Base-by-base conservation (phyloP, 2,888 invertebrate genomes). In the Campoplex capitator region DNA sequence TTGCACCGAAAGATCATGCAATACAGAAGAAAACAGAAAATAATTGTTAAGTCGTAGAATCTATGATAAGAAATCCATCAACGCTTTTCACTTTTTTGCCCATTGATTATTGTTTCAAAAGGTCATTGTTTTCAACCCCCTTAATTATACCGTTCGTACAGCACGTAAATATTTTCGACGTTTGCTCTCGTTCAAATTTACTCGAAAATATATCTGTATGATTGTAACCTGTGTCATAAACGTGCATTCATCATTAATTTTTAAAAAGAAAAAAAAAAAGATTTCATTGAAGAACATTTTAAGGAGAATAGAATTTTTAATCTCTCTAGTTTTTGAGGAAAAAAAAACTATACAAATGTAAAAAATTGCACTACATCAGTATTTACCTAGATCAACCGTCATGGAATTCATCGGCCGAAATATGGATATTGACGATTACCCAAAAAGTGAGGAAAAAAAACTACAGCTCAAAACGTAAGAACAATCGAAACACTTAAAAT, bases 1-100 rank as follows among this genome's bases (percentile, higher is more conserved):
- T 92, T 91, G 91, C 92, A 92, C 88, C 91, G 88, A 90, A 90
- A 88, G 78, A 84, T 86, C 82, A 88, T 83, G 88, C 88, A 87
- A 88, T 84, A 67, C 73, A 67, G 75, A 58, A 73, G 62, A 83
- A 83, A 84, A 73, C 77, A 28, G 48, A 70, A 77, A 58, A 77
- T 38, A 73, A 82, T 79, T 71, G 76, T 86, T 68, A 83, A 83
- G 71, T 79, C 68, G 48, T 73, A 70, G 48, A 48, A 51, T 85
- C 82, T 80, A 86, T 56, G 71, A 79, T 83, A 73, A 56, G 54
- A 85, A 81, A 81, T 85, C 74, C 62, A 76, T 84, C 51, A 68
- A 58, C 70, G 42, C 71, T 68, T 76, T 80, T 32, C 56, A 71
- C 28, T 16, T 73, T 62, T 77, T 67, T 32, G 62, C 51, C 23